Evolutionary conservation across 1,140 invertebrate genomes (phyloP).

Genomic region (fruit fly (Drosophila melanogaster)): Release_6_plus_ISO1_MT NT_033779.5:4584501-4585000

Average conservation of each 20-base stretch:
- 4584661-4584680: constrained; percentile 41
- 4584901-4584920: constrained; percentile 56
- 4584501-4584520: constrained; percentile 21
- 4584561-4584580: constrained; percentile 36
- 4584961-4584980: constrained; percentile 82
- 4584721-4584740: constrained; percentile 46
- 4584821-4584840: constrained; percentile 44
- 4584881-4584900: constrained; percentile 32
- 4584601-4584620: constrained; percentile 47
- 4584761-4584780: constrained; percentile 79
- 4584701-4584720: constrained; percentile 69
- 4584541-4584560: constrained; percentile 40
- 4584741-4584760: constrained; percentile 75
- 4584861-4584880: constrained; percentile 11
- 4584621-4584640: constrained; percentile 44
- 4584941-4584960: constrained; percentile 79
- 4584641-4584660: constrained; percentile 19
- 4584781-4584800: constrained; percentile 64
- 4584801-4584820: constrained; percentile 75
- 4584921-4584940: constrained; percentile 68
- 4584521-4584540: constrained; percentile 52
- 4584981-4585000: constrained; percentile 76
- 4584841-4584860: constrained; percentile 3
- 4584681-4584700: constrained; percentile 80
- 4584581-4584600: constrained; percentile 38